Base-by-base conservation (phyloP, 2,797 vertebrate genomes). In the Cygnus olor region DNA sequence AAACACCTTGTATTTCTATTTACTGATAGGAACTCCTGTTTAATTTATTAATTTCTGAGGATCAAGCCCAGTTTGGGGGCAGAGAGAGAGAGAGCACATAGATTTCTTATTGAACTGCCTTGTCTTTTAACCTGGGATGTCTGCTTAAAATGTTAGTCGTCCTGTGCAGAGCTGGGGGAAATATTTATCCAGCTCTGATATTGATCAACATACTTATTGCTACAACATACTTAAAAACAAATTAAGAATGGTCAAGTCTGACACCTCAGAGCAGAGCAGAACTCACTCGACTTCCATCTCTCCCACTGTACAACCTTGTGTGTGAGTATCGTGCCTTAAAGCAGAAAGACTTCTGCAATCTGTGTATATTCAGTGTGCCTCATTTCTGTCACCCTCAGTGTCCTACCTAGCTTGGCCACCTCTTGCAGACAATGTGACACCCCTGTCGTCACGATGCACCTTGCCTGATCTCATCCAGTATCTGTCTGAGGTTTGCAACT, bases 21-120 rank as follows among this genome's bases (percentile, higher is more conserved):
- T 82, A 30, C 58, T 80, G n/a, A 60, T 77, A 51, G 42, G 45
- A 82, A 54, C 30, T 90, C 40, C 51, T 66, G n/a, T 78, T 85
- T 77, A 51, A 40, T 87, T 86, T 80, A 51, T 87, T 90, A 73
- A 85, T 90, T 90, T 94, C 47, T 80, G 60, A 85, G 40, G 44
- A 56, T 69, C 51, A 79, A 44, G 40, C 2, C 2, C 25, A 60
- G 25, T 5, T 3, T 94, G 66, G 28, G 21, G 40, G 17, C 49
- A 90, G 68, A 86, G 30, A 47, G 9, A 56, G n/a, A 71, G 34
- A 49, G 53, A 63, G 20, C 82, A 2, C 3, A 32, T n/a, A 34
- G 78, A 54, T 82, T 82, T 94, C 87, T 73, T 79, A 17, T 47
- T 90, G 64, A 94, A 61, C 30, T 77, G 3, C 10, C 20, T 65